Percentiles rank a stretch among this genome's conserved stretches.
These are phyloP conservation scores for Xylota sylvarum DNA, from an alignment of 2,888 invertebrate genomes.

Conservation along the genomic window DNA sequence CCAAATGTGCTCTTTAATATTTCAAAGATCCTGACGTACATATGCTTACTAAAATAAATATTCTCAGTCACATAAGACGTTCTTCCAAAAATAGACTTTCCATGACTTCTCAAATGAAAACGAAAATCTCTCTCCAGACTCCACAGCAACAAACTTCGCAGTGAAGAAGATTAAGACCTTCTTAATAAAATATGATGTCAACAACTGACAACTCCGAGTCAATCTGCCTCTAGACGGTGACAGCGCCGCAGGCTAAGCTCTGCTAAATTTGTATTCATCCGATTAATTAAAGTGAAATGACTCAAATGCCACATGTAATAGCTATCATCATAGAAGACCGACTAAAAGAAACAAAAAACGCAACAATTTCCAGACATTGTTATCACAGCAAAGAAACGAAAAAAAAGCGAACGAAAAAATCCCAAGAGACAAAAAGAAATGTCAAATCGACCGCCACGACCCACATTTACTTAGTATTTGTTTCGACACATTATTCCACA, in stretches of 20 bases:
- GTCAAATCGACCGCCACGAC: constrained; percentile 47
- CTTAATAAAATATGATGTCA: neutral
- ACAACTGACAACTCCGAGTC: constrained; percentile 2
- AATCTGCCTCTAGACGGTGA: neutral
- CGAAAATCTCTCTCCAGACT: too few relatives aligned
- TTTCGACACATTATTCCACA: constrained; percentile 35
- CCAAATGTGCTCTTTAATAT: too few relatives aligned
- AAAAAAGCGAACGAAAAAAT: neutral
- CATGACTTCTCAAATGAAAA: too few relatives aligned
- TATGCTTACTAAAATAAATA: too few relatives aligned
- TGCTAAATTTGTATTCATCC: constrained; percentile 14
- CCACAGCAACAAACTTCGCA: too few relatives aligned
- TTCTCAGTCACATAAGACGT: too few relatives aligned
- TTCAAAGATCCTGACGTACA: too few relatives aligned
- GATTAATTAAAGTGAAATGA: constrained; percentile 25
- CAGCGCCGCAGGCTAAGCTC: neutral
- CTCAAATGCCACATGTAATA: constrained; percentile 11
- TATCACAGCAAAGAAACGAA: neutral
- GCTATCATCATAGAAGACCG: neutral
- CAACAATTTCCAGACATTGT: constrained; percentile 35
- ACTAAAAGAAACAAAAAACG: neutral
- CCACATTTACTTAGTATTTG: constrained; percentile 51
- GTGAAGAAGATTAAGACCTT: too few relatives aligned
- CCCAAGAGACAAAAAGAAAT: constrained; percentile 8
- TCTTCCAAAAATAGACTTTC: too few relatives aligned